A percentile compares a stretch with the other conserved stretches of the same genome.
phyloP scores from a whole-genome alignment of 2,113 vertebrate species.

The Fukomys damarensis region DNA sequence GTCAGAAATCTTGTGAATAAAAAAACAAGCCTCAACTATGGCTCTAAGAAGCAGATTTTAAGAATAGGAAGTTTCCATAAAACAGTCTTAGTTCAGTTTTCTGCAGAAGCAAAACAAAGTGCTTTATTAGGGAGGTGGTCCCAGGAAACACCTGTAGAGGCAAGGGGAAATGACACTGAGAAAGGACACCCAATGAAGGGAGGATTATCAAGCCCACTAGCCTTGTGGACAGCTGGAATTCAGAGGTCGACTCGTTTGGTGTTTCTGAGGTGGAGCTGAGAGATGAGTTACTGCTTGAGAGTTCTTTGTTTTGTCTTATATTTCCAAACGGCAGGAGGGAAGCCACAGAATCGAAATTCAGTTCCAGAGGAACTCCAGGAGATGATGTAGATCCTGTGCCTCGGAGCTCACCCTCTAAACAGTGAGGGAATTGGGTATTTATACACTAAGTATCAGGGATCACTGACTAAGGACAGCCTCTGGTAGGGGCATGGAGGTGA shows the following conservation, averaged over 20 bases:
- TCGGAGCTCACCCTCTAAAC: not conserved
- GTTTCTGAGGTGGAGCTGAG: constrained; percentile 98
- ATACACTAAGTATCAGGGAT: not conserved
- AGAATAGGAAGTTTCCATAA: not conserved
- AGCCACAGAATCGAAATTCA: constrained; percentile 93
- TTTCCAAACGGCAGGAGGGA: constrained; percentile 93
- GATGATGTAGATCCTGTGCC: not conserved
- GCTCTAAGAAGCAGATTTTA: constrained; percentile 9
- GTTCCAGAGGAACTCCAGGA: not conserved
- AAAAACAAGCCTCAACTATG: not conserved
- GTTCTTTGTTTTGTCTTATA: constrained; percentile 94
- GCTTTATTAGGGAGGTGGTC: not conserved
- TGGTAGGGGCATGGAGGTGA: not conserved
- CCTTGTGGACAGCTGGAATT: not conserved
- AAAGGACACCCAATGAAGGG: not conserved
- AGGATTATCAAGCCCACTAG: not conserved
- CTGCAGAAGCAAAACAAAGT: not conserved
- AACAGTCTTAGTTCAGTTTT: not conserved
- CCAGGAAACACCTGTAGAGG: not conserved
- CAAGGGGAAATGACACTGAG: not conserved
- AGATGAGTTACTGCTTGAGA: constrained; percentile 99
- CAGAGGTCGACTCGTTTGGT: constrained; percentile 90
- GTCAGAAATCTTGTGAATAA: constrained; percentile 53
- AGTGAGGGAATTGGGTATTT: not conserved
- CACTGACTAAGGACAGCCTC: not conserved